Conservation (phyloP, 2,888 invertebrate genomes). For the Ptilodon capucinus region DNA sequence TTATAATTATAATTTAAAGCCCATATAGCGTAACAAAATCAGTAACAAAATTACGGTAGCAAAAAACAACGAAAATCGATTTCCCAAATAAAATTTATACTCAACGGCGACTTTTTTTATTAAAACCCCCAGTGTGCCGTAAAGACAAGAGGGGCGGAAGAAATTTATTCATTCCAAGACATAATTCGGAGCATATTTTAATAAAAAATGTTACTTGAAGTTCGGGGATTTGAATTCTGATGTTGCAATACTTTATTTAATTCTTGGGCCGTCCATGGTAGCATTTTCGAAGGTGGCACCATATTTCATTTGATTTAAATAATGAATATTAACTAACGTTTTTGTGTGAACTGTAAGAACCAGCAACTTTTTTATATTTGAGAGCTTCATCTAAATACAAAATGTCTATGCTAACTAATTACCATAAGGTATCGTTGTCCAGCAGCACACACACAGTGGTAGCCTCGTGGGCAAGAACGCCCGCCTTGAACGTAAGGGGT, state of each 20-base stretch:
- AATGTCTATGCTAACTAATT: too few species aligned
- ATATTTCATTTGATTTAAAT: background rate
- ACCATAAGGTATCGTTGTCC: too few species aligned
- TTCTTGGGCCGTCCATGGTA: conserved; percentile 3
- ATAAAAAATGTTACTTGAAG: conserved; percentile 54
- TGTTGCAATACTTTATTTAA: conserved; percentile 35
- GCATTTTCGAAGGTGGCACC: background rate
- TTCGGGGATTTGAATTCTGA: conserved; percentile 42
- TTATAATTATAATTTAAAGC: too few species aligned
- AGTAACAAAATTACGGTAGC: too few species aligned
- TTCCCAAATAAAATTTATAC: conserved; percentile 53
- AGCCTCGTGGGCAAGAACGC: too few species aligned
- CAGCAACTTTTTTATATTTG: too few species aligned
- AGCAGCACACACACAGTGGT: too few species aligned
- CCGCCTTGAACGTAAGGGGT: too few species aligned
- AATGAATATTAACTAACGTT: too few species aligned
- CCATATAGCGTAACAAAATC: too few species aligned
- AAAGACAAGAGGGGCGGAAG: conserved; percentile 54
- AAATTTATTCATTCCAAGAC: conserved; percentile 69
- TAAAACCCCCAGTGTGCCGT: conserved; percentile 54
- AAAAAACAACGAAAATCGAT: conserved; percentile 37
- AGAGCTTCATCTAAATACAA: too few species aligned
- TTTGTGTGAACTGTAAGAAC: too few species aligned
- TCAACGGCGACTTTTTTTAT: conserved; percentile 49
- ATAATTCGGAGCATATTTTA: conserved; percentile 68